Percentiles rank a stretch among this genome's conserved stretches.
Conservation (phyloP, 2,797 vertebrate genomes). For the Takifugu ocellatus region DNA sequence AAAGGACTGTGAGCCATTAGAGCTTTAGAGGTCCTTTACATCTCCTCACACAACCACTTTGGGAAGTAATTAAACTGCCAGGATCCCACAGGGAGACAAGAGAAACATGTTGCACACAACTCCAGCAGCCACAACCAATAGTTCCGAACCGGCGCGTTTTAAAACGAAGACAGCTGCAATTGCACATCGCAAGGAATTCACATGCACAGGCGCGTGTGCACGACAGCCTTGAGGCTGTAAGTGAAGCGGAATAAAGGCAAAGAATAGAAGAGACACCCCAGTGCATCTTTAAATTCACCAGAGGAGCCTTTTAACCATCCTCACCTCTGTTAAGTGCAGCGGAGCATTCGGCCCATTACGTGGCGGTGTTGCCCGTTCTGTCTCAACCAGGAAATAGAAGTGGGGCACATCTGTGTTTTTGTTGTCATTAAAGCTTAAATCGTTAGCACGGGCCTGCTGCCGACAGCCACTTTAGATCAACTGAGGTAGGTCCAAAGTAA, state of each 20-base stretch:
- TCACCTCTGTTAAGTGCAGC: constrained; percentile 55
- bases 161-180: constrained; percentile 4
- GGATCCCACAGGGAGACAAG: constrained; percentile 22
- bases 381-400: constrained; percentile 39
- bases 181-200: neutral
- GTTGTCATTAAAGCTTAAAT: constrained; percentile 9
- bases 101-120: constrained; percentile 12
- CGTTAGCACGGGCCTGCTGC: constrained; percentile 2
- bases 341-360: constrained; percentile 32
- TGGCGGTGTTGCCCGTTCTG: constrained; percentile 18
- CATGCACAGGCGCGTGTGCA: constrained; percentile 1
- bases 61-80: constrained; percentile 55
- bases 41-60: constrained; percentile 32
- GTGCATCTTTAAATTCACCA: constrained; percentile 36
- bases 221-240: constrained; percentile 29
- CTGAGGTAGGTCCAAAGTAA: neutral
- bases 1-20: constrained; percentile 14
- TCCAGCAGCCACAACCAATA: neutral
- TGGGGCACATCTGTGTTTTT: constrained; percentile 31
- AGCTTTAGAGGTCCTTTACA: constrained; percentile 17
- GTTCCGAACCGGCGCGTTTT: neutral
- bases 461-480: neutral
- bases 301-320: constrained; percentile 50
- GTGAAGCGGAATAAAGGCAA: constrained; percentile 48
- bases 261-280: constrained; percentile 41